phyloP scores from a whole-genome alignment of 2,113 vertebrate species.

The Upupa epops region DNA sequence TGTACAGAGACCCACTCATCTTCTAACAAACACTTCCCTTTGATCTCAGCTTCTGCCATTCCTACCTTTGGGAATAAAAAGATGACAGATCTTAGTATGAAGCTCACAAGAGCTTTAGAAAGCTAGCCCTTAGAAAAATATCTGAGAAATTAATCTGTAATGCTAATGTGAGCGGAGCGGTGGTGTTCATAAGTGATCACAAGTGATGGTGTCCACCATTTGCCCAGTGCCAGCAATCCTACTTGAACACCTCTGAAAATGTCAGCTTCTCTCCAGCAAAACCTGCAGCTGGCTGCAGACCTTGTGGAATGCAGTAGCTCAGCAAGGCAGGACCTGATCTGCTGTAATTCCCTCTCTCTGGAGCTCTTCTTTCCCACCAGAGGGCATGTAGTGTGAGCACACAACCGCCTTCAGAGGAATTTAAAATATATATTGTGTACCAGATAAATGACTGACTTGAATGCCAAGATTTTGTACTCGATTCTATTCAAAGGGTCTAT shows the following conservation, averaged over 20 bases:
- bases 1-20: background rate
- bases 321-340: slow-evolving; percentile 31
- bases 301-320: slow-evolving; percentile 20
- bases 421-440: slow-evolving; percentile 33
- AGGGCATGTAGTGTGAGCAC: slow-evolving; percentile 23
- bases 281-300: slow-evolving; percentile 9
- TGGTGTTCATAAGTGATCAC: too few species aligned
- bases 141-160: background rate
- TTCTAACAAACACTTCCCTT: slow-evolving; percentile 23
- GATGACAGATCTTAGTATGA: background rate
- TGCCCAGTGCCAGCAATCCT: background rate
- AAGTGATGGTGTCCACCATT: rapidly evolving
- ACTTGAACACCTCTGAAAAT: slow-evolving; percentile 3
- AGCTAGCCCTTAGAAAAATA: background rate
- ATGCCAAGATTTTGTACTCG: background rate
- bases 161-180: background rate
- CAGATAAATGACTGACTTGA: background rate
- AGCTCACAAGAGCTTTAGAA: background rate
- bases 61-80: background rate
- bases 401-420: slow-evolving; percentile 21
- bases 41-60: slow-evolving; percentile 36
- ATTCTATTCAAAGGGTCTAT: slow-evolving; percentile 2
- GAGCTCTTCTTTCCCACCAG: slow-evolving; percentile 47
- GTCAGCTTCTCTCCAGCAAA: background rate
- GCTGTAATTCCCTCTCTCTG: slow-evolving; percentile 26